Conservation (phyloP, 2,888 invertebrate genomes). For the Oxyscelio sp. region DNA sequence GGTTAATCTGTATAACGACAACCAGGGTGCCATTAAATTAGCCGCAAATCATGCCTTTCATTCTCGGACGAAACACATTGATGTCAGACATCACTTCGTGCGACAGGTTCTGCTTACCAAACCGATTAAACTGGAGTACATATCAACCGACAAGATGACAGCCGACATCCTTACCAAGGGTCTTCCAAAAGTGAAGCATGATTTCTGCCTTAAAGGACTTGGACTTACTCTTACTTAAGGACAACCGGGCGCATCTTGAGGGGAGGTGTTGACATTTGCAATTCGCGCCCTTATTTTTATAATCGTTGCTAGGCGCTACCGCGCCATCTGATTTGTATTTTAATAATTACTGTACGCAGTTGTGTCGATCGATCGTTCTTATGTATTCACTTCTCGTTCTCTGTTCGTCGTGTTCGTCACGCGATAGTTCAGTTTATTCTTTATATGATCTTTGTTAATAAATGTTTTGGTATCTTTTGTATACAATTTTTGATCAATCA, state of each 20-base stretch:
- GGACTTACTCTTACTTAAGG: not conserved
- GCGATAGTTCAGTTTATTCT: too few species aligned
- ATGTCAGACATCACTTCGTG: slow-evolving; percentile 34
- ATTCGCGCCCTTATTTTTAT: not conserved
- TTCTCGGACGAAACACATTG: slow-evolving; percentile 19
- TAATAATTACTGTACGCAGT: too few species aligned
- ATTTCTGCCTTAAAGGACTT: not conserved
- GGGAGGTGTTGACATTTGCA: not conserved
- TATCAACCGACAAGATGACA: slow-evolving; percentile 17
- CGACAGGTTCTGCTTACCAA: not conserved
- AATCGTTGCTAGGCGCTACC: too few species aligned
- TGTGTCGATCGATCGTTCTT: too few species aligned
- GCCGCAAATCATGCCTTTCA: slow-evolving; percentile 17
- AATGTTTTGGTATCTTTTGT: too few species aligned
- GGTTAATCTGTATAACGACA: slow-evolving; percentile 10
- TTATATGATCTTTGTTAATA: too few species aligned
- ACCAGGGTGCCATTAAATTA: slow-evolving; percentile 24
- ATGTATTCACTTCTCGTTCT: too few species aligned
- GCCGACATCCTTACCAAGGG: slow-evolving; percentile 39
- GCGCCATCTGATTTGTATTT: too few species aligned
- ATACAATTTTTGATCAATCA: too few species aligned
- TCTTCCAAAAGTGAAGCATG: not conserved
- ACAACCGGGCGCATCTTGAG: not conserved
- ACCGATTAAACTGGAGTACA: not conserved
- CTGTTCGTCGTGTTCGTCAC: too few species aligned